A percentile compares a stretch with the other conserved stretches of the same genome.
These are phyloP conservation scores for Tapera naevia DNA, from an alignment of 2,797 vertebrate species.

Conservation along the genomic window DNA sequence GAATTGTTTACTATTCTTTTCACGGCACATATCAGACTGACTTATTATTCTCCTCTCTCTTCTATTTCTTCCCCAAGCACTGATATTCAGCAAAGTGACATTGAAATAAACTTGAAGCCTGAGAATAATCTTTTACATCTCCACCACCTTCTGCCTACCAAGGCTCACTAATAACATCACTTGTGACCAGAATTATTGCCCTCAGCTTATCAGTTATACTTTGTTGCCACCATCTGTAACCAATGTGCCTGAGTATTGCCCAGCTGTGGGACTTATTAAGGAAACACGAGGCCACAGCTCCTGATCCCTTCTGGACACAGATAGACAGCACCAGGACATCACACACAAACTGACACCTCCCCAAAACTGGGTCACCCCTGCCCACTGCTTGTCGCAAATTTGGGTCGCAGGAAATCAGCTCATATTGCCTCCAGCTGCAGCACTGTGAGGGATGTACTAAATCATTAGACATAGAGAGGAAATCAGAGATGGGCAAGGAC, in stretches of 20 bases:
- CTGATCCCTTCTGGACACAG: neutral
- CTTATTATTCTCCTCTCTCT: neutral
- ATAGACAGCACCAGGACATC: neutral
- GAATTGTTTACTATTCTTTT: neutral
- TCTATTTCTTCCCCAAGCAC: neutral
- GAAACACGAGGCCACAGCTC: neutral
- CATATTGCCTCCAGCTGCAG: neutral
- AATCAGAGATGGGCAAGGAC: neutral
- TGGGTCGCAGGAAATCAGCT: neutral
- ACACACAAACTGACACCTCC: accelerated
- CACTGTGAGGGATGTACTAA: neutral
- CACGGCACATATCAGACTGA: neutral
- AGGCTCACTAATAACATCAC: neutral
- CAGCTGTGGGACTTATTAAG: neutral
- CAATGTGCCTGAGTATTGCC: neutral
- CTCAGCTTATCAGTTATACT: neutral
- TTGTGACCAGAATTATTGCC: neutral
- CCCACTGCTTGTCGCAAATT: neutral
- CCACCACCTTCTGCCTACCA: neutral
- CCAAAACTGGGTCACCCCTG: neutral
- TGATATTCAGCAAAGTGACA: neutral
- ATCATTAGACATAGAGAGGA: neutral
- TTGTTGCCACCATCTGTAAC: neutral
- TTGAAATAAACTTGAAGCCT: neutral
- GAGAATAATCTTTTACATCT: neutral